Evolutionary conservation across 2,888 invertebrate genomes (phyloP), one percentile per base, ranked within the genome.

Genomic region (Xanthia icteritia): DNA sequence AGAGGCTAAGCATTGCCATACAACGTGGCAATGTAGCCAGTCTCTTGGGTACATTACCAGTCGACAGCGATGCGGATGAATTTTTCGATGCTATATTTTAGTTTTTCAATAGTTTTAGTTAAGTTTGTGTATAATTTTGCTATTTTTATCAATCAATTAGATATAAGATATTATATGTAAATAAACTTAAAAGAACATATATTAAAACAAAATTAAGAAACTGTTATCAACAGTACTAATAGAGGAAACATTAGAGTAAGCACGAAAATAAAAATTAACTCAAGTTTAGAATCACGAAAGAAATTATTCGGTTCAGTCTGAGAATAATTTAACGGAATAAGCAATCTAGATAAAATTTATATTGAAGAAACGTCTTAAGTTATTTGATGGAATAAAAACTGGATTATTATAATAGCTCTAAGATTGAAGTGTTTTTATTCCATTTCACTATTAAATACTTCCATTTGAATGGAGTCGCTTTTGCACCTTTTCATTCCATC

Each of bases 321-420:
- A 65, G 61, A 61, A 71, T 75, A 70, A 67, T 75, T 81, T 58
- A 31, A 71, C 20, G 27, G 51, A 75, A 54, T 66, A 75, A 45
- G 64, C 83, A 85, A 85, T 84, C 73, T 73, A 54, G 77, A 86
- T 82, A 69, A 82, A 79, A 86, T n/a, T 72, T 60, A n/a, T 36
- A 72, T 79, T 76, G 61, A 73, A 70, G 63, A 60, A 76, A 58
- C 58, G 48, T 64, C 73, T 70, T 51, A 51, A 82, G 78, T 70
- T 78, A 81, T 84, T 84, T 75, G 70, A 85, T 82, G 51, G 60
- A 78, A 61, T 75, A 70, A 84, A 65, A 85, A 78, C 48, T 61
- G 64, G 45, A 73, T 78, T 85, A 78, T 39, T 67, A 63, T 61
- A 75, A 82, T 75, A 70, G 65, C 69, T 79, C 45, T 63, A n/a